Conservation (phyloP, 1,140 invertebrate genomes). For the Anastrepha ludens region DNA sequence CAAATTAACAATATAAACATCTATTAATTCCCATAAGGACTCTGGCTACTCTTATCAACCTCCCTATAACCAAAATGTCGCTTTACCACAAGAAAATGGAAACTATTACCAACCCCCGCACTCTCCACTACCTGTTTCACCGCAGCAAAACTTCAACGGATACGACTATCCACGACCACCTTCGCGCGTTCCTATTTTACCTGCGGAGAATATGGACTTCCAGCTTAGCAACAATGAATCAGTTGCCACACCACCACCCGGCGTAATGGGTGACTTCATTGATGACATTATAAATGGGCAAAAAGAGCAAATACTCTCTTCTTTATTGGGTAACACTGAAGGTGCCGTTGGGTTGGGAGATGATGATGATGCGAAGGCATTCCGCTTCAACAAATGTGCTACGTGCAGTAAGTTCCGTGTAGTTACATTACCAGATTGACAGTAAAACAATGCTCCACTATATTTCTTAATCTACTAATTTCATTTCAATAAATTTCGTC, state of each 20-base stretch:
- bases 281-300: slow-evolving; percentile 70
- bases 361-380: slow-evolving; percentile 60
- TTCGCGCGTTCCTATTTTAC: slow-evolving; percentile 55
- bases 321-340: slow-evolving; percentile 62
- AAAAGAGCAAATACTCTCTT: slow-evolving; percentile 71
- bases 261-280: slow-evolving; percentile 69
- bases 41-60: neutral
- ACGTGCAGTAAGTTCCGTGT: slow-evolving; percentile 66
- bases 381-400: slow-evolving; percentile 69
- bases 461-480: too few relatives aligned
- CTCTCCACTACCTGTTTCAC: neutral
- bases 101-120: neutral
- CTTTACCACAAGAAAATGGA: neutral
- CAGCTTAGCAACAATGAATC: neutral
- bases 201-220: slow-evolving; percentile 53
- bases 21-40: neutral
- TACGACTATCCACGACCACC: slow-evolving; percentile 64
- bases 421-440: neutral
- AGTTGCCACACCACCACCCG: slow-evolving; percentile 57
- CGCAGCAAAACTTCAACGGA: slow-evolving; percentile 54
- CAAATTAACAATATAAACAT: neutral
- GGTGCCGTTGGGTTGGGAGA: slow-evolving; percentile 27
- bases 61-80: neutral
- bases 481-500: too few relatives aligned
- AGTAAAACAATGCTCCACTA: too few relatives aligned